These are phyloP conservation scores for Hippoglossus stenolepis DNA, from an alignment of 2,113 vertebrate species.

Conservation along the genomic window DNA sequence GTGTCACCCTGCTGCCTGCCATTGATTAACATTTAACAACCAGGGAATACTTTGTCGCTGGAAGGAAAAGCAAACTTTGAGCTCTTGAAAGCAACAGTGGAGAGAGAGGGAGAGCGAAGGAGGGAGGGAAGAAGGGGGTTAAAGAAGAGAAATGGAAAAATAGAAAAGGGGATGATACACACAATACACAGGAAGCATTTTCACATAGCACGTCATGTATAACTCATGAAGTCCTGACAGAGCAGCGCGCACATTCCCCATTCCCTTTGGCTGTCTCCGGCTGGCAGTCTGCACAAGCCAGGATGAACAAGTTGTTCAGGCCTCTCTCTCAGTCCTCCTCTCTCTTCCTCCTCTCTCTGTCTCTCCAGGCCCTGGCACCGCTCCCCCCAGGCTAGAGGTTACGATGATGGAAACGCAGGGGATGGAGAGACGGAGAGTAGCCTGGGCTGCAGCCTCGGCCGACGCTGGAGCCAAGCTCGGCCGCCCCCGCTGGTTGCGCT, in stretches of 20 bases:
- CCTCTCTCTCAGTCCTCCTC: conserved; percentile 34
- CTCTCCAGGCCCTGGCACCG: conserved; percentile 39
- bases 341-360: conserved; percentile 29
- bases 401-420: conserved; percentile 25
- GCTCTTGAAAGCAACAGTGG: conserved; percentile 64
- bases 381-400: conserved; percentile 41
- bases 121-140: conserved; percentile 35
- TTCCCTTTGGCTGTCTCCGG: conserved; percentile 78
- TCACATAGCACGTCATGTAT: conserved; percentile 81
- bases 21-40: conserved; percentile 80
- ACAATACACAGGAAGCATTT: conserved; percentile 80
- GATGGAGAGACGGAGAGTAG: conserved; percentile 30
- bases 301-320: conserved; percentile 76
- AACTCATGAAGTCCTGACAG: conserved; percentile 82
- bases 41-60: conserved; percentile 76
- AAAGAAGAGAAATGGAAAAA: conserved; percentile 44
- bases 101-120: conserved; percentile 36
- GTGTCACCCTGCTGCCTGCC: conserved; percentile 54
- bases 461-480: conserved; percentile 20
- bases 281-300: conserved; percentile 69
- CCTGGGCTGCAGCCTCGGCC: conserved; percentile 9
- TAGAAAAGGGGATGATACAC: conserved; percentile 63
- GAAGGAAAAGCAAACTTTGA: conserved; percentile 76
- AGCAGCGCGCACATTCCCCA: conserved; percentile 69
- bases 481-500: conserved; percentile 47